Percentiles rank a stretch among this genome's conserved stretches.
These are phyloP conservation scores for Rhabdornis inornatus DNA, from an alignment of 2,113 vertebrate genomes.

Conservation along the genomic window DNA sequence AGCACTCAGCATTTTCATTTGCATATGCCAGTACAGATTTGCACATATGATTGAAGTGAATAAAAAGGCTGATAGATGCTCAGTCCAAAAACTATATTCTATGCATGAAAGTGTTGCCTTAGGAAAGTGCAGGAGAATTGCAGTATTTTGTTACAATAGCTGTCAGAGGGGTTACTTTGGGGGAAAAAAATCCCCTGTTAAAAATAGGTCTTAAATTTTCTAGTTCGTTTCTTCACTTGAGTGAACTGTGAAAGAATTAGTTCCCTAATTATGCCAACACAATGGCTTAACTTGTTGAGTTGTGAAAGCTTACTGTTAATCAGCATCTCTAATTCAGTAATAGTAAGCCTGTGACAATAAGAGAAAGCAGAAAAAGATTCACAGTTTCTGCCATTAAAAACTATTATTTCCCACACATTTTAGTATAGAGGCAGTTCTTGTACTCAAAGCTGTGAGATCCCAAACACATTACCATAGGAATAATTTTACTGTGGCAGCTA, in stretches of 20 bases:
- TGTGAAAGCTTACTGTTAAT: background rate
- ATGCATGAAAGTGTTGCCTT: background rate
- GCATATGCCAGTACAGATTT: background rate
- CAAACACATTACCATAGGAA: background rate
- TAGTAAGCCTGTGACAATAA: background rate
- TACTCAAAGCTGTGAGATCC: background rate
- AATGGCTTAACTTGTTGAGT: slow-evolving; percentile 37
- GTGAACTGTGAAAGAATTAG: slow-evolving; percentile 23
- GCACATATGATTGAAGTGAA: background rate
- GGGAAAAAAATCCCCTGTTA: background rate
- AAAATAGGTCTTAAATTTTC: slow-evolving; percentile 44
- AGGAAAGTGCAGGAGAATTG: background rate
- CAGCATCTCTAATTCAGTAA: slow-evolving; percentile 15
- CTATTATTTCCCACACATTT: background rate
- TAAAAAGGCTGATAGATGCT: background rate
- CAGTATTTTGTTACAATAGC: background rate
- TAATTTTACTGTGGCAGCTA: background rate
- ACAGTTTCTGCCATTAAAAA: background rate
- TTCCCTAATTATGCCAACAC: slow-evolving; percentile 32
- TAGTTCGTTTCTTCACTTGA: background rate
- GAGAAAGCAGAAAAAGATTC: slow-evolving; percentile 3
- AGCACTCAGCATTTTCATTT: background rate
- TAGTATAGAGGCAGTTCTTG: background rate
- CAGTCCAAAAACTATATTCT: background rate
- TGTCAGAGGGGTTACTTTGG: background rate